Conservation (phyloP, 2,888 invertebrate species). For the Drepanosiphum platanoidis region DNA sequence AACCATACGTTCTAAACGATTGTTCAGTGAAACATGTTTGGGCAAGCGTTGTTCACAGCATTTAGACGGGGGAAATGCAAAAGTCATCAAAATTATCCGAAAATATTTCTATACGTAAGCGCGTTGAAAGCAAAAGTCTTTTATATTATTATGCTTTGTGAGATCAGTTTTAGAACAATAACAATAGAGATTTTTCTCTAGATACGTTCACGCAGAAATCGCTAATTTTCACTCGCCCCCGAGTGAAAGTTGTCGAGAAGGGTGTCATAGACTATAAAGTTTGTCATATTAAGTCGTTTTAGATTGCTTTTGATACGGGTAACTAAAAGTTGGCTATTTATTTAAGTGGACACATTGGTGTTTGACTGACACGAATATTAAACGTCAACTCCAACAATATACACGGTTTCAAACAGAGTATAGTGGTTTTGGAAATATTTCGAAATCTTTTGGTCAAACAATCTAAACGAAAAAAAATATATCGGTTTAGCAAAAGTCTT, state of each 20-base stretch:
- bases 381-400: not conserved
- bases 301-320: slow-evolving; percentile 24
- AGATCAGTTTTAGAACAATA: not conserved
- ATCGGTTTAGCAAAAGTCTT: too few relatives aligned
- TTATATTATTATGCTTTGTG: not conserved
- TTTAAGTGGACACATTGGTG: slow-evolving; percentile 3
- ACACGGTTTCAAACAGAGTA: not conserved
- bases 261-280: not conserved
- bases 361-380: slow-evolving; percentile 24
- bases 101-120: too few relatives aligned
- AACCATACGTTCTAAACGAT: too few relatives aligned
- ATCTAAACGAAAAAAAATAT: not conserved
- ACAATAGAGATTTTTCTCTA: not conserved
- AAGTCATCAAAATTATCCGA: too few relatives aligned
- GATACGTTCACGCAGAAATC: not conserved
- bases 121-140: too few relatives aligned
- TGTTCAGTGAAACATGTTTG: too few relatives aligned
- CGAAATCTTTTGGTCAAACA: not conserved
- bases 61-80: too few relatives aligned
- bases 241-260: not conserved
- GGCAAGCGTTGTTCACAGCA: too few relatives aligned
- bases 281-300: not conserved
- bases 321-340: not conserved
- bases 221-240: not conserved
- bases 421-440: not conserved